phyloP scores from a whole-genome alignment of 2,797 vertebrate genomes.

The Miichthys miiuy region DNA sequence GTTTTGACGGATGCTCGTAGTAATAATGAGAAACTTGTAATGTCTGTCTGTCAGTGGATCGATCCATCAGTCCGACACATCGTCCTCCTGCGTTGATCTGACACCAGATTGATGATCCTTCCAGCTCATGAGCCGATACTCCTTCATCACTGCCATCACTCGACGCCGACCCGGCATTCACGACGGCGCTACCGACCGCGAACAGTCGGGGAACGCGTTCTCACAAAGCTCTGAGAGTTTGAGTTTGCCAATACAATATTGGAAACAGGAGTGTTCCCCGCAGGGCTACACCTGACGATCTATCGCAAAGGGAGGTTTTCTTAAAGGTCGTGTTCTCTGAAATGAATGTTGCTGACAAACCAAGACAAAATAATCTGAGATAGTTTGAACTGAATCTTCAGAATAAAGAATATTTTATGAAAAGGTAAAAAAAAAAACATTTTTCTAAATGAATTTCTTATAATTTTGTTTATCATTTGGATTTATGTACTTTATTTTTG shows the following conservation, averaged over 20 bases:
- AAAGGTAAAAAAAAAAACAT: background rate
- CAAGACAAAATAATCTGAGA: background rate
- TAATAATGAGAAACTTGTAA: slow-evolving; percentile 53
- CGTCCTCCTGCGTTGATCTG: slow-evolving; percentile 11
- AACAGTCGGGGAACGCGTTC: slow-evolving; percentile 9
- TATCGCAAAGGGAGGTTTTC: slow-evolving; percentile 8
- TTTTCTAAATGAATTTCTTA: background rate
- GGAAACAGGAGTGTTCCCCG: slow-evolving; percentile 19
- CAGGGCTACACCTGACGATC: background rate
- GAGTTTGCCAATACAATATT: slow-evolving; percentile 3
- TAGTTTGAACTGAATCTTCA: background rate
- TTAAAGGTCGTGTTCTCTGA: background rate
- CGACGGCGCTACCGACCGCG: slow-evolving; percentile 11
- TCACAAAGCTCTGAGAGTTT: background rate
- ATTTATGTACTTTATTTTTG: background rate
- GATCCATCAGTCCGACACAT: slow-evolving; percentile 32
- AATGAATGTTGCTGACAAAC: background rate
- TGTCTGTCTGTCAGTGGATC: slow-evolving; percentile 40
- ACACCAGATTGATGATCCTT: slow-evolving; percentile 57
- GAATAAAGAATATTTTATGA: background rate
- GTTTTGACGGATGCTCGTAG: slow-evolving; percentile 47
- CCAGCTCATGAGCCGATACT: slow-evolving; percentile 15
- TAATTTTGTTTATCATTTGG: background rate
- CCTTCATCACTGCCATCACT: slow-evolving; percentile 47
- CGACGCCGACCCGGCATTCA: slow-evolving; percentile 29